These are phyloP conservation scores for Fundulus diaphanus DNA, from an alignment of 2,797 vertebrate species.

Conservation along the genomic window DNA sequence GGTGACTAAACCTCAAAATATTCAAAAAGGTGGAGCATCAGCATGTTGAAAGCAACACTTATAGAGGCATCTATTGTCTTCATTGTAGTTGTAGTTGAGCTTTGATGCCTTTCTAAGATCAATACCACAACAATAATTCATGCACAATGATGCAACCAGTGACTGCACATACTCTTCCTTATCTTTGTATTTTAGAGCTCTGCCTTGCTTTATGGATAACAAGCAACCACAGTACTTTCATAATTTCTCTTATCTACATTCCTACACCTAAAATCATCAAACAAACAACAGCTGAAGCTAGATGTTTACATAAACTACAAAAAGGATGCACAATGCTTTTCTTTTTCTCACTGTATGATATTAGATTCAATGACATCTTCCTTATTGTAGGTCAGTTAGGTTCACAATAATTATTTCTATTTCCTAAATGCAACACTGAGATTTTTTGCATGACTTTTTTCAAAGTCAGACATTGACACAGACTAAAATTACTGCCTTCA, in stretches of 20 bases:
- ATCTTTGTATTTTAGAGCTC: slow-evolving; percentile 1
- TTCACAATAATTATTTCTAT: no score
- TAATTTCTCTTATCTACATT: not conserved
- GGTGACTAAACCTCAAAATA: not conserved
- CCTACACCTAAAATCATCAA: not conserved
- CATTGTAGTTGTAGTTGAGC: not conserved
- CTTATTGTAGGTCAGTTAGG: no score
- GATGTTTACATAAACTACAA: not conserved
- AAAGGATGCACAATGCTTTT: not conserved
- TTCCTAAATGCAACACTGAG: no score
- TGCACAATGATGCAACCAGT: slow-evolving; percentile 3
- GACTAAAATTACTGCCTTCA: no score
- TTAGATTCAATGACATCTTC: not conserved
- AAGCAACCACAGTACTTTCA: not conserved
- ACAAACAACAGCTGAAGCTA: not conserved
- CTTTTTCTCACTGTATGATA: not conserved
- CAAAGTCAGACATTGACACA: no score
- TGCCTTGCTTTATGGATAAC: not conserved
- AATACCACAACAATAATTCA: slow-evolving; percentile 7
- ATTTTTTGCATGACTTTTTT: no score
- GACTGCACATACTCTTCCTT: not conserved
- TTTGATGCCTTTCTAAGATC: slow-evolving; percentile 5
- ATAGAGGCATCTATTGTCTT: not conserved
- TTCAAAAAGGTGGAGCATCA: not conserved
- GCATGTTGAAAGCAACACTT: not conserved